Evolutionary conservation across 2,888 invertebrate genomes (phyloP).

Genomic region (Mesorhabditis sp.): DNA sequence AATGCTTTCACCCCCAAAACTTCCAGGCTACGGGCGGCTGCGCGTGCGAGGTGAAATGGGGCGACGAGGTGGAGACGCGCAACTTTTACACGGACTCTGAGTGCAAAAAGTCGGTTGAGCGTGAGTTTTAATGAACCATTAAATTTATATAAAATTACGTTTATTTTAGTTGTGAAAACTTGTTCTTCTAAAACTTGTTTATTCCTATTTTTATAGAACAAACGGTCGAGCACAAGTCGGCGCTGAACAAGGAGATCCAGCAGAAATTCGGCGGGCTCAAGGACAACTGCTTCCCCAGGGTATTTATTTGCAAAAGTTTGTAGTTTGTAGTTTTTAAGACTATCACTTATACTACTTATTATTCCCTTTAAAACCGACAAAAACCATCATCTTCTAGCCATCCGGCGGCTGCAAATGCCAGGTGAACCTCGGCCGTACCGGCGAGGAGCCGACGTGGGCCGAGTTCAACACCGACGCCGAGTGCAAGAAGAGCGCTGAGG

Average conservation of each 20-base stretch:
- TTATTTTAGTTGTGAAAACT: not conserved
- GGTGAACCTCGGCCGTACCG: slow-evolving; percentile 36
- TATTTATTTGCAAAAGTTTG: not conserved
- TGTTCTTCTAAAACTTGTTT: not conserved
- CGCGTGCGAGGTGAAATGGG: slow-evolving; percentile 40
- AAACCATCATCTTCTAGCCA: slow-evolving; percentile 17
- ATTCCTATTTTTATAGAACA: slow-evolving; percentile 16
- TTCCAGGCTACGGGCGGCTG: slow-evolving; percentile 23
- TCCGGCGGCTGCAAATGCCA: slow-evolving; percentile 45
- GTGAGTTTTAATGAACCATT: slow-evolving; percentile 10
- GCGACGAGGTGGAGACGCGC: slow-evolving; percentile 29
- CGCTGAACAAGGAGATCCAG: slow-evolving; percentile 31
- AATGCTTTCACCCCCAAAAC: slow-evolving; percentile 3
- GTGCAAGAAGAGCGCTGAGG: slow-evolving; percentile 35
- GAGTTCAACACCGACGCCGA: slow-evolving; percentile 31
- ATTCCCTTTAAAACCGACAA: not conserved
- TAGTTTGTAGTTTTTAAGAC: not conserved
- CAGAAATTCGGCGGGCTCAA: slow-evolving; percentile 44
- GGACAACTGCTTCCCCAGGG: slow-evolving; percentile 43
- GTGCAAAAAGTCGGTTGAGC: slow-evolving; percentile 44
- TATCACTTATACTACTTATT: not conserved
- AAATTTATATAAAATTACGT: too few species aligned
- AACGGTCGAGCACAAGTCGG: slow-evolving; percentile 37
- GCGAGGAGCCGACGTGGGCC: slow-evolving; percentile 26
- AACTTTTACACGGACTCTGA: slow-evolving; percentile 31